A percentile compares a stretch with the other conserved stretches of the same genome.
Evolutionary conservation across 2,888 invertebrate genomes (phyloP).

Genomic region (Rhagonycha fulva): DNA sequence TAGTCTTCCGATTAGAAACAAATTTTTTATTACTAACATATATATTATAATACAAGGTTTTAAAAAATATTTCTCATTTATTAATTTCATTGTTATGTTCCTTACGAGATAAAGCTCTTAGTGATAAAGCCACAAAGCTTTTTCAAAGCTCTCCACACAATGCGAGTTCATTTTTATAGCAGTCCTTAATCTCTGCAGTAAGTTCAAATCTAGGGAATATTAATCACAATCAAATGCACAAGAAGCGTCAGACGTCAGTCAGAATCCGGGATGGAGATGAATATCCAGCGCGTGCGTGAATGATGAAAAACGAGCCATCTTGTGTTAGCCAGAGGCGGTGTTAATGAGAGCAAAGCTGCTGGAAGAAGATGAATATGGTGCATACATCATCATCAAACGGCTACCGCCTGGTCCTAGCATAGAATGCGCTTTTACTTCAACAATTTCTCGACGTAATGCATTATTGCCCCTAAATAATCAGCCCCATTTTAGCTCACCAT

Average conservation of each 20-base stretch:
- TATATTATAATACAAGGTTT: neutral
- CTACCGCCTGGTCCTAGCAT: slow-evolving; percentile 15
- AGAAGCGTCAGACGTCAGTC: slow-evolving; percentile 44
- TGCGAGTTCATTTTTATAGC: slow-evolving; percentile 36
- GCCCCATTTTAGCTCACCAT: slow-evolving; percentile 12
- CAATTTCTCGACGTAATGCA: slow-evolving; percentile 29
- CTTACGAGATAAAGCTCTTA: slow-evolving; percentile 24
- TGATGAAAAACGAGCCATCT: slow-evolving; percentile 49
- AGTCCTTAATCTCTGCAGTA: slow-evolving; percentile 42
- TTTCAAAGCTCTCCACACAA: slow-evolving; percentile 31
- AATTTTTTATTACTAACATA: neutral
- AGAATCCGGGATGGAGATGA: slow-evolving; percentile 41
- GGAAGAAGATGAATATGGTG: slow-evolving; percentile 40
- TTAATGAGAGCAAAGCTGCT: slow-evolving; percentile 45
- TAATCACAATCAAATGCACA: slow-evolving; percentile 49
- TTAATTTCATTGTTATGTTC: slow-evolving; percentile 23
- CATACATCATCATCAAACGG: slow-evolving; percentile 42
- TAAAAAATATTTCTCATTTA: slow-evolving; percentile 10
- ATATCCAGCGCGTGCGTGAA: slow-evolving; percentile 43
- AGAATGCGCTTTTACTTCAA: slow-evolving; percentile 25
- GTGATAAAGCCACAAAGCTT: slow-evolving; percentile 22
- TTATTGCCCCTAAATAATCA: slow-evolving; percentile 25
- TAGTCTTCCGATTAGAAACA: neutral
- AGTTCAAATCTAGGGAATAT: slow-evolving; percentile 46
- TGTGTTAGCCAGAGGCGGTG: slow-evolving; percentile 46